Conservation (phyloP, 2,888 invertebrate species). For the Heterodera filipjevi region DNA sequence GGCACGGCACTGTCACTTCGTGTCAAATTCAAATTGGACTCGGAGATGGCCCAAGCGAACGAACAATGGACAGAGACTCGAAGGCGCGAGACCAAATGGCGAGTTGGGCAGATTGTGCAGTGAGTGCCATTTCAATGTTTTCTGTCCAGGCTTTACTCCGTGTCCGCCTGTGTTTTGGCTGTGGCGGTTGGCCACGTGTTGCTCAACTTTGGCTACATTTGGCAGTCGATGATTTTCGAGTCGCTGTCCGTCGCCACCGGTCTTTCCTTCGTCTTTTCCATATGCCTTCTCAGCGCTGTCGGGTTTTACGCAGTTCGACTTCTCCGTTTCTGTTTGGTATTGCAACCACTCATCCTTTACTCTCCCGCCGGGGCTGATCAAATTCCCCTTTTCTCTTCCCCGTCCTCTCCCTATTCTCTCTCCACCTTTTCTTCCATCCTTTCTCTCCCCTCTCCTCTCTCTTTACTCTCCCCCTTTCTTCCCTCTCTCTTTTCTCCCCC, state of each 20-base stretch:
- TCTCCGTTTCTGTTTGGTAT: conserved; percentile 28
- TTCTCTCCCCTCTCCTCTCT: background rate
- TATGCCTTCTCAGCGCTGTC: conserved; percentile 20
- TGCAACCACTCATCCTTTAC: no score
- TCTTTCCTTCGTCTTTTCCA: conserved; percentile 28
- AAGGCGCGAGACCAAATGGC: conserved; percentile 3
- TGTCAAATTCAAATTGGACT: conserved; percentile 25
- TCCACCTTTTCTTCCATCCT: background rate
- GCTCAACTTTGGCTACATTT: conserved; percentile 28
- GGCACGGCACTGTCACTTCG: conserved; percentile 1
- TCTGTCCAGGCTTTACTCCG: conserved; percentile 14
- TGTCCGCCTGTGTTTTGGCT: conserved; percentile 14
- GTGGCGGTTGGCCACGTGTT: conserved; percentile 22
- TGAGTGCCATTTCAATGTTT: background rate
- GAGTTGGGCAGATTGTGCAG: background rate
- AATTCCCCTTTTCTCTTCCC: no score
- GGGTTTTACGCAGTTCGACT: conserved; percentile 19
- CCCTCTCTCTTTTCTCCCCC: background rate
- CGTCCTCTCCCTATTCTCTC: no score
- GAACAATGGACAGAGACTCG: background rate
- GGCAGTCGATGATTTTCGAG: conserved; percentile 24
- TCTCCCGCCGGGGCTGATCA: no score
- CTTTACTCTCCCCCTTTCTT: no score
- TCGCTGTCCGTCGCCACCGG: conserved; percentile 31
- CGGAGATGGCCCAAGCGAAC: conserved; percentile 4